These are phyloP conservation scores for Mastacembelus armatus DNA, from an alignment of 2,797 vertebrate species.

Conservation along the genomic window DNA sequence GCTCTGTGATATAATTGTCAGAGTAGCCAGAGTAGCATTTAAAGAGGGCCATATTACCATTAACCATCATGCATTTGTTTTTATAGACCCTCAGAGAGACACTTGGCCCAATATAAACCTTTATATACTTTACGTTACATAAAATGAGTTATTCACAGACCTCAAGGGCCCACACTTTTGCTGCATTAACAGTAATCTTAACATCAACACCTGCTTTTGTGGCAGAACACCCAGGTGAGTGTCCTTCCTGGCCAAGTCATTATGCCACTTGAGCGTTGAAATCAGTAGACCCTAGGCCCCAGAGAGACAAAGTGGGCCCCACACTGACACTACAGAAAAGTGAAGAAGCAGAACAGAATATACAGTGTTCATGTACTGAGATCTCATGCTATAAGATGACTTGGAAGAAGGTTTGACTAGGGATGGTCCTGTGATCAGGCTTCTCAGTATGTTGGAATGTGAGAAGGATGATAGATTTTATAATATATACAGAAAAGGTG, in stretches of 20 bases:
- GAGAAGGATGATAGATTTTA: slow-evolving; percentile 13
- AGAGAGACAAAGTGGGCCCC: slow-evolving; percentile 8
- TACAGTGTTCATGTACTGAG: slow-evolving; percentile 34
- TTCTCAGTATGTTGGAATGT: slow-evolving; percentile 10
- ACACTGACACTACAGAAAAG: slow-evolving; percentile 7
- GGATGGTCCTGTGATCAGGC: slow-evolving; percentile 43
- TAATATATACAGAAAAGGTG: background rate
- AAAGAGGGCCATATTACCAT: slow-evolving; percentile 10
- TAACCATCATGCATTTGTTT: slow-evolving; percentile 36
- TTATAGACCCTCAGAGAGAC: slow-evolving; percentile 50
- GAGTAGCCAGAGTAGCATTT: background rate
- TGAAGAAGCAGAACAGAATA: slow-evolving; percentile 34
- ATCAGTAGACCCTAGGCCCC: slow-evolving; percentile 45
- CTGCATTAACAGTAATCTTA: slow-evolving; percentile 50
- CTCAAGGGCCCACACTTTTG: slow-evolving; percentile 38
- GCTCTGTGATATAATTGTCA: slow-evolving; percentile 3
- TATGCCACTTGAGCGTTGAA: slow-evolving; percentile 49
- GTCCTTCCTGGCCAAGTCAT: slow-evolving; percentile 40
- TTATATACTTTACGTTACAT: slow-evolving; percentile 41
- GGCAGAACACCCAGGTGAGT: slow-evolving; percentile 55
- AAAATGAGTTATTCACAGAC: slow-evolving; percentile 50
- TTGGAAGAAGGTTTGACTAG: slow-evolving; percentile 27
- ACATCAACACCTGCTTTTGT: slow-evolving; percentile 49
- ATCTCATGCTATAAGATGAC: slow-evolving; percentile 29
- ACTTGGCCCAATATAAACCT: slow-evolving; percentile 20